Evolutionary conservation across 2,797 vertebrate species (phyloP).

Genomic region (Sebastolobus alascanus): DNA sequence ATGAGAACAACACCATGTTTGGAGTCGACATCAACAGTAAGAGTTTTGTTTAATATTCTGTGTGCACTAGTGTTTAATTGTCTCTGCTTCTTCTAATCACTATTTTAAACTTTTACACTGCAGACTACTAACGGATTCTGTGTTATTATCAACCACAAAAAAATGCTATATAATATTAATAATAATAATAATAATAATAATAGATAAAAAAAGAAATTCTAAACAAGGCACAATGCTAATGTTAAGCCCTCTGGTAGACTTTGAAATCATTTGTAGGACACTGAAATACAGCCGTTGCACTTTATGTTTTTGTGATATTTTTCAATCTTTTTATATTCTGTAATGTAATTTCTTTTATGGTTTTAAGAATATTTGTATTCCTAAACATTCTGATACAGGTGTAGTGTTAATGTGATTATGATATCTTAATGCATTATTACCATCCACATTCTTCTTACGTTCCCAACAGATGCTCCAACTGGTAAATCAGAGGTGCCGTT

Average conservation of each 20-base stretch:
- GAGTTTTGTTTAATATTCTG: neutral
- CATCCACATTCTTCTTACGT: neutral
- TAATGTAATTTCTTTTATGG: neutral
- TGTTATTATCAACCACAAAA: too few species aligned
- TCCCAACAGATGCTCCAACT: constrained; percentile 3
- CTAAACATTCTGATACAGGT: neutral
- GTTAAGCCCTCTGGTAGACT: neutral
- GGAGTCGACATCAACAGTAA: constrained; percentile 1
- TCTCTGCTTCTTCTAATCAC: neutral
- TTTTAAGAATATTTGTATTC: neutral
- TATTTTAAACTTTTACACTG: neutral
- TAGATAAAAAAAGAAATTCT: neutral
- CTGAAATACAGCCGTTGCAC: neutral
- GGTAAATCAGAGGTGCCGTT: neutral
- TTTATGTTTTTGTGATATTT: neutral
- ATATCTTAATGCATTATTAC: neutral
- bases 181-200: too few species aligned
- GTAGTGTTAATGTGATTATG: neutral
- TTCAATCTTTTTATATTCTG: neutral
- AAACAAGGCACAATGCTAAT: neutral
- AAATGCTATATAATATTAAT: too few species aligned
- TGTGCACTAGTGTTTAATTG: neutral
- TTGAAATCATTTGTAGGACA: neutral
- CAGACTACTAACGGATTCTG: neutral
- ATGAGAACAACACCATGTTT: fast-evolving